A percentile compares a stretch with the other conserved stretches of the same genome.
These are phyloP conservation scores for Nephotettix cincticeps DNA, from an alignment of 1,140 invertebrate species.

Conservation along the genomic window DNA sequence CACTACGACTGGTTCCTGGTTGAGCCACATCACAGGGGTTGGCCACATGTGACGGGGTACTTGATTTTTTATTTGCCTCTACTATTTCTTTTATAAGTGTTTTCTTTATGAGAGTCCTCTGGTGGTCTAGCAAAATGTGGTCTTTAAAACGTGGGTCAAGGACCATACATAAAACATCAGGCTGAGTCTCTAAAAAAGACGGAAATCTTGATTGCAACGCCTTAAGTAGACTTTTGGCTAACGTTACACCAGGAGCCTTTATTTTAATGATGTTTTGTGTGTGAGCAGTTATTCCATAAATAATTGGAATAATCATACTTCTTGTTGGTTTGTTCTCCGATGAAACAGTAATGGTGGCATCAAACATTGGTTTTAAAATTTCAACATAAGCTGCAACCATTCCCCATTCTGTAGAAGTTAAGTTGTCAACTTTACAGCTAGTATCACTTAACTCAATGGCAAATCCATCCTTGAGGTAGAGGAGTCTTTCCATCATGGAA, in stretches of 20 bases:
- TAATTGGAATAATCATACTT: constrained; percentile 16
- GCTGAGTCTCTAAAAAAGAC: background rate
- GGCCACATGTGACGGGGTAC: background rate
- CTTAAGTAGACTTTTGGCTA: background rate
- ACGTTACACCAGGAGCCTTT: background rate
- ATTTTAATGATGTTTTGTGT: background rate
- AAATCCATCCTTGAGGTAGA: constrained; percentile 13
- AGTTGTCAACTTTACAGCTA: constrained; percentile 2
- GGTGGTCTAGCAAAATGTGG: background rate
- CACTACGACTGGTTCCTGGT: background rate
- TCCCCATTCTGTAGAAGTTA: constrained; percentile 6
- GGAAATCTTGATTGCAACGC: background rate
- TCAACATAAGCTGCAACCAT: constrained; percentile 13
- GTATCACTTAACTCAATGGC: background rate
- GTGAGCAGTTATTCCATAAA: background rate
- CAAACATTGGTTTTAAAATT: constrained; percentile 23
- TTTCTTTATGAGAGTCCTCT: too few species aligned
- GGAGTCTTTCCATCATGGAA: constrained; percentile 26
- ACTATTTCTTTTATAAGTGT: background rate
- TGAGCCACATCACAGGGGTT: too few species aligned
- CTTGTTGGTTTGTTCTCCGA: constrained; percentile 11
- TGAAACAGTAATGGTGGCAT: constrained; percentile 15
- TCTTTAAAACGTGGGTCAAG: background rate
- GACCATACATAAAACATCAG: background rate
- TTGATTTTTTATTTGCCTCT: background rate